Conservation (phyloP, 2,113 vertebrate species). For the Grus americana region DNA sequence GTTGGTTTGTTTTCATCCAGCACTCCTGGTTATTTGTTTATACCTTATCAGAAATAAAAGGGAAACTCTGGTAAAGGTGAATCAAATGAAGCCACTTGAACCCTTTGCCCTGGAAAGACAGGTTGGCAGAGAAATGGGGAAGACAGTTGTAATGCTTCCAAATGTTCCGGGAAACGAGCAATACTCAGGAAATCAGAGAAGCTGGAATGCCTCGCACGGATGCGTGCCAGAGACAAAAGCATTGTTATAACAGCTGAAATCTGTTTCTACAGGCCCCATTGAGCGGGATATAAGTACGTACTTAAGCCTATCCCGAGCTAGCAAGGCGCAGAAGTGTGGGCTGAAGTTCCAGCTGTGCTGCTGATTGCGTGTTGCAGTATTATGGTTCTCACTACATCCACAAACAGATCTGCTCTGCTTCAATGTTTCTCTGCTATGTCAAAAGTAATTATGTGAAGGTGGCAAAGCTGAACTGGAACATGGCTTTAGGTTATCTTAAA, state of each 20-base stretch:
- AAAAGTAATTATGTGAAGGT: background rate
- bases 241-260: constrained; percentile 39
- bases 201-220: background rate
- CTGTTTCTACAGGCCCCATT: background rate
- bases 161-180: constrained; percentile 1
- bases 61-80: background rate
- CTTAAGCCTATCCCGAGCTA: background rate
- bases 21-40: background rate
- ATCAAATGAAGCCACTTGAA: background rate
- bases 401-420: background rate
- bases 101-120: background rate
- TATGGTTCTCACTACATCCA: background rate
- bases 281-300: background rate
- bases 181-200: background rate
- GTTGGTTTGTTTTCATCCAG: background rate
- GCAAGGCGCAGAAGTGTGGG: background rate
- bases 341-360: constrained; percentile 2
- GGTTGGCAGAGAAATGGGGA: background rate
- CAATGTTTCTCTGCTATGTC: background rate
- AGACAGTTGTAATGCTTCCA: background rate
- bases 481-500: background rate
- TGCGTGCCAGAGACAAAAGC: background rate
- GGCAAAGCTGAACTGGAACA: background rate
- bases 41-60: background rate
- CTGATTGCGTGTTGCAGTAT: background rate